phyloP scores from a whole-genome alignment of 2,113 vertebrate species.

The Microcebus griseorufus region DNA sequence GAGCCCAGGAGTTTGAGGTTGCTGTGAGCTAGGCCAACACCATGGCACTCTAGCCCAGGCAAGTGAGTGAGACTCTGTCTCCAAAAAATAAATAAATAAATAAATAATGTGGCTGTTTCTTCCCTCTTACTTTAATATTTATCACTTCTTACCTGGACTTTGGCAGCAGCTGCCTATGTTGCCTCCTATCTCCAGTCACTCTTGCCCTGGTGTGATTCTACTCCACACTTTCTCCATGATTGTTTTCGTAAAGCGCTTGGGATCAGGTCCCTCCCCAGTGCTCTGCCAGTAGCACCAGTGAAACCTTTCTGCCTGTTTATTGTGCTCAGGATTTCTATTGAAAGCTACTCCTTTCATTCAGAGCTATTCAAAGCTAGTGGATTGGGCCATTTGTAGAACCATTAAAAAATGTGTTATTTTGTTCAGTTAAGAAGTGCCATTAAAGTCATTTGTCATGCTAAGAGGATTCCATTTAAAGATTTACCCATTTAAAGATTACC shows the following conservation, averaged over 20 bases:
- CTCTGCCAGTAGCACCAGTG: not conserved
- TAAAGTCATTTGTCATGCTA: slow-evolving; percentile 51
- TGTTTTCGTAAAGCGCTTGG: not conserved
- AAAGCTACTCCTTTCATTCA: slow-evolving; percentile 22
- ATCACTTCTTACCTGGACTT: not conserved
- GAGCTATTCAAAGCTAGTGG: not conserved
- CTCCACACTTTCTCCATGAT: rapidly evolving
- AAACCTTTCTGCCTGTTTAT: not conserved
- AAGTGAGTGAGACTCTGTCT: too few relatives aligned
- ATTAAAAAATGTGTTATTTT: not conserved
- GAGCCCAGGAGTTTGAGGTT: too few relatives aligned
- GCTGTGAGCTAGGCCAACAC: too few relatives aligned
- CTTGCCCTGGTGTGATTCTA: not conserved
- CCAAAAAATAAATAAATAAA: too few relatives aligned
- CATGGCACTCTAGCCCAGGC: too few relatives aligned
- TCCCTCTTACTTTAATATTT: not conserved
- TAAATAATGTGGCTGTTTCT: not conserved
- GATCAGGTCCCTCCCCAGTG: not conserved
- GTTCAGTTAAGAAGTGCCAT: slow-evolving; percentile 23
- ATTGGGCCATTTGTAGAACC: not conserved
- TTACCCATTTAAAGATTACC: slow-evolving; percentile 56
- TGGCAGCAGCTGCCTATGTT: not conserved
- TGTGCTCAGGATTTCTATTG: not conserved
- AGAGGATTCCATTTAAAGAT: slow-evolving; percentile 55
- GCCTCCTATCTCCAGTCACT: not conserved